phyloP scores from a whole-genome alignment of 2,888 invertebrate genomes.

The Nomada fabriciana region DNA sequence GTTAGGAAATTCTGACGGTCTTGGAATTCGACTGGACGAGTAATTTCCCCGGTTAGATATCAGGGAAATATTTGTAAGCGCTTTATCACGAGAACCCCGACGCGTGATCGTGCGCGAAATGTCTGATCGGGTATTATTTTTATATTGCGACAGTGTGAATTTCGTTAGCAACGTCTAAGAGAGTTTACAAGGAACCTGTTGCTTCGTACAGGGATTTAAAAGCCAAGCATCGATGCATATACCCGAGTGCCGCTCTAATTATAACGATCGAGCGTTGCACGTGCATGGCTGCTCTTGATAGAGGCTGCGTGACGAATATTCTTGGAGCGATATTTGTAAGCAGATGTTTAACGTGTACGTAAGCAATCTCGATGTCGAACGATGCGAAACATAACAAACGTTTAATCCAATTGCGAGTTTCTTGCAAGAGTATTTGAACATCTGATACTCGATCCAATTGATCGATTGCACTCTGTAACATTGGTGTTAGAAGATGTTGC shows the following conservation, averaged over 20 bases:
- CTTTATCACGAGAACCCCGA: too few relatives aligned
- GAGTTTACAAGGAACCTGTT: constrained; percentile 61
- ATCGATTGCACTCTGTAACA: neutral
- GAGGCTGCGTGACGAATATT: constrained; percentile 32
- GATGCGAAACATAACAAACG: neutral
- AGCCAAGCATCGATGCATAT: constrained; percentile 41
- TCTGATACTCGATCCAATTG: neutral
- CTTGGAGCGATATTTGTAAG: constrained; percentile 42
- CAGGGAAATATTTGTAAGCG: neutral
- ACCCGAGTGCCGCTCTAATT: constrained; percentile 49
- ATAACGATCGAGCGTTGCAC: constrained; percentile 42
- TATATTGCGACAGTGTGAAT: constrained; percentile 15
- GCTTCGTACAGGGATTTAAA: constrained; percentile 46
- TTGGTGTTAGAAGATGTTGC: too few relatives aligned
- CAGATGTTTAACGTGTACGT: neutral
- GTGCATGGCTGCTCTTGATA: constrained; percentile 10
- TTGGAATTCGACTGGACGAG: neutral
- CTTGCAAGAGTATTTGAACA: neutral
- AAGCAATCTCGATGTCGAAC: constrained; percentile 7
- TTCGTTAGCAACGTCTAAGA: constrained; percentile 49
- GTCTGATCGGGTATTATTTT: constrained; percentile 46
- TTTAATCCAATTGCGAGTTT: constrained; percentile 4
- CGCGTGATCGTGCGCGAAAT: constrained; percentile 16
- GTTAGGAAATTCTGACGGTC: too few relatives aligned
- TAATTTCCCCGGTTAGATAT: neutral